A percentile compares a stretch with the other conserved stretches of the same genome.
These are phyloP conservation scores for Alosa alosa DNA, from an alignment of 2,113 vertebrate species.

Conservation along the genomic window DNA sequence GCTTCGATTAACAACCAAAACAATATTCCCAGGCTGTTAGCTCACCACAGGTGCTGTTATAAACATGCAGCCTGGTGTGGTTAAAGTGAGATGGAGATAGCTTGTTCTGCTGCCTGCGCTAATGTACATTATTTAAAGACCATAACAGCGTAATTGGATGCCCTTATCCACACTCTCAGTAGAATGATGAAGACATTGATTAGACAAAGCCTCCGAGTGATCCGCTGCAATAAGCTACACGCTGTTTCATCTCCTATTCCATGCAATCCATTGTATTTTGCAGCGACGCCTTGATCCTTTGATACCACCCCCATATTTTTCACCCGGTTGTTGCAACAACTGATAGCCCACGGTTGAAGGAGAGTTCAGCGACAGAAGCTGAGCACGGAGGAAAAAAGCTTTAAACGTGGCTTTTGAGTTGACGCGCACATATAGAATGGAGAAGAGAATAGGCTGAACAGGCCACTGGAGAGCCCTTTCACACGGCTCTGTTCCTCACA, in stretches of 20 bases:
- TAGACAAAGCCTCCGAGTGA: constrained; percentile 27
- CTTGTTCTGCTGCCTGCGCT: background rate
- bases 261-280: background rate
- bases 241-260: constrained; percentile 20
- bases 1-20: constrained; percentile 37
- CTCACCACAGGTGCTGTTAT: constrained; percentile 27
- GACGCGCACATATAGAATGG: constrained; percentile 14
- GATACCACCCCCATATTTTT: constrained; percentile 40
- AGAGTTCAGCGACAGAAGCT: background rate
- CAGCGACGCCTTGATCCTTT: background rate
- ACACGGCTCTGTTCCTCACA: background rate
- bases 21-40: background rate
- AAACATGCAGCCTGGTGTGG: constrained; percentile 20
- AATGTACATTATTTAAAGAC: constrained; percentile 13
- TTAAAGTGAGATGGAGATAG: background rate
- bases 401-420: background rate
- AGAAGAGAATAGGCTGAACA: constrained; percentile 7
- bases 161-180: background rate
- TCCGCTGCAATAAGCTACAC: background rate
- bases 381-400: background rate
- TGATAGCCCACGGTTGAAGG: constrained; percentile 30
- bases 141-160: constrained; percentile 29
- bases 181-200: constrained; percentile 20
- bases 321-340: constrained; percentile 30
- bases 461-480: constrained; percentile 19